Percentiles rank a stretch among this genome's conserved stretches.
Evolutionary conservation across 1,140 invertebrate species (phyloP).

Genomic region (Drosophila ananassae): DNA sequence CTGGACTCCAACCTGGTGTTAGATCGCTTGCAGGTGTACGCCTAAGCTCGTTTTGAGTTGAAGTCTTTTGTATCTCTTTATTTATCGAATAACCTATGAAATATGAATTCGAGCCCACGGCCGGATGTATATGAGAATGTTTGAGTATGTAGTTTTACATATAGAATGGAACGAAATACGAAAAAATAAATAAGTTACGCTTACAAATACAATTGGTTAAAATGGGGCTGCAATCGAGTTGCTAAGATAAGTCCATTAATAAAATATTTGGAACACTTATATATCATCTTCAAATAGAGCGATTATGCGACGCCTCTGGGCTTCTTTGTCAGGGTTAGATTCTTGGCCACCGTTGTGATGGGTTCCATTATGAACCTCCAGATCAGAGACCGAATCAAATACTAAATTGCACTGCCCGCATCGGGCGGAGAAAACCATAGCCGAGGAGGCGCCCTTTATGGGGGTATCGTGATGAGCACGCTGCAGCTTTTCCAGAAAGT

Average conservation of each 20-base stretch:
- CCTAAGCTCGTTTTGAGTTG: not conserved
- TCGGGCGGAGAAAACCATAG: constrained; percentile 58
- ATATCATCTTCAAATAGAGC: constrained; percentile 80
- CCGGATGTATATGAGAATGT: constrained; percentile 11
- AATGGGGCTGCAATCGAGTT: not conserved
- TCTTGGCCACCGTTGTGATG: constrained; percentile 56
- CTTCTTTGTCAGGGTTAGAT: constrained; percentile 49
- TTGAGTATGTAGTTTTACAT: not conserved
- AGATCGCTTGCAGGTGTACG: constrained; percentile 30
- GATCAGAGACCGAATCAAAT: constrained; percentile 67
- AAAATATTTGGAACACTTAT: constrained; percentile 26
- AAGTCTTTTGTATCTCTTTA: constrained; percentile 38
- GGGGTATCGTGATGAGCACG: constrained; percentile 51
- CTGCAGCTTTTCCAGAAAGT: constrained; percentile 72
- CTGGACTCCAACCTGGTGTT: constrained; percentile 25
- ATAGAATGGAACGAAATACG: not conserved
- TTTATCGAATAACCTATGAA: constrained; percentile 7
- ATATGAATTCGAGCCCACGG: constrained; percentile 6
- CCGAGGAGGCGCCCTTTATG: constrained; percentile 9
- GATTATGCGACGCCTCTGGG: constrained; percentile 69
- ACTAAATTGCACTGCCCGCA: constrained; percentile 71
- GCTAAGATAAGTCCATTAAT: not conserved
- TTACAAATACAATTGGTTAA: constrained; percentile 3
- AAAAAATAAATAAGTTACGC: constrained; percentile 23
- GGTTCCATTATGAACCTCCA: constrained; percentile 73